Evolutionary conservation across 2,113 vertebrate genomes (phyloP), one percentile per base, ranked within the genome.

Genomic region (Thalassoma bifasciatum): DNA sequence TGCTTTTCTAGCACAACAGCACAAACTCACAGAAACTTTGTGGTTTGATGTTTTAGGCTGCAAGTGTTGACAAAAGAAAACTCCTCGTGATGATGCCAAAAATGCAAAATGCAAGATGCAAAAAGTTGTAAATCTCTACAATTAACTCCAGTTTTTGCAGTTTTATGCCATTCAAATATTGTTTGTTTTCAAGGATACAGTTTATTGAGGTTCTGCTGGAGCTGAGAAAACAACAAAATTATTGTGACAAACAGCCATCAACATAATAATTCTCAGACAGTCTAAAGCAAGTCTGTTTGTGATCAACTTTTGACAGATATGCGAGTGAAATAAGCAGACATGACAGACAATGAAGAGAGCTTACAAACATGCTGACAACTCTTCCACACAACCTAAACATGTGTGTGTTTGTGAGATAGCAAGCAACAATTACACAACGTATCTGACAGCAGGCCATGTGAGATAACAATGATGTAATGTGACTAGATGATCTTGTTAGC

Each of bases 41-140:
- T 21, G 14, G 13, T 53, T 37, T 22, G 42, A 75, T 66, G 37
- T 34, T 52, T 52, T 22, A 8, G 59, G 21, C 14, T 19, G 16
- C 4, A 50, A 42, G 2, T 74, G 44, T 74, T 51, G 44, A 63
- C 36, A 73, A 57, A 77, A 34, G 30, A 57, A 38, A 57, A 14
- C 26, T 47, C 37, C 2, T 12, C 69, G 66, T 63, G 14, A 23
- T 66, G 42, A 66, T 4, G 26, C 40, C 53, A 66, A 30, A n/a
- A n/a, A n/a, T n/a, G n/a, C n/a, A n/a, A n/a, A n/a, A n/a, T 12
- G 16, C 47, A 60, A 7, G 10, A 22, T 22, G 21, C 14, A 46
- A 13, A 60, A 47, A 44, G 46, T 23, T 59, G 51, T 56, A 75
- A 72, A 75, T 74, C 24, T 58, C 9, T 49, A 9, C 42, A 44